Percentiles rank a stretch among this genome's conserved stretches.
Evolutionary conservation across 2,113 vertebrate species (phyloP).

Genomic region (Sphyrna mokarran): DNA sequence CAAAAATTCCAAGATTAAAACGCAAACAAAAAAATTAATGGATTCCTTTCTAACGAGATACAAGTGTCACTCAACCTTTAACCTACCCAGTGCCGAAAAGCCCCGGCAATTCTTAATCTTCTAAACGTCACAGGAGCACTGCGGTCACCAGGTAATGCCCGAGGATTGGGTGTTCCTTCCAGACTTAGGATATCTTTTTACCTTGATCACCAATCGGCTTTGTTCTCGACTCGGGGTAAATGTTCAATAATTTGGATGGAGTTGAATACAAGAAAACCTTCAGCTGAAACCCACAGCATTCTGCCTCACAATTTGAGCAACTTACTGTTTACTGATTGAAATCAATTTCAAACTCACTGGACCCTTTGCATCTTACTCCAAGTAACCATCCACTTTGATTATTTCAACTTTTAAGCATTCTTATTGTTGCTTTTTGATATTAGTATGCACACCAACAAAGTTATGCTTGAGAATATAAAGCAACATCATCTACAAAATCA

Average conservation of each 20-base stretch:
- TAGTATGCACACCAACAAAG: neutral
- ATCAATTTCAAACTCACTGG: neutral
- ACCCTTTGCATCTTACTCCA: neutral
- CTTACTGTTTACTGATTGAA: neutral
- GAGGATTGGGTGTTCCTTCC: neutral
- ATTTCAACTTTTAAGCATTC: neutral
- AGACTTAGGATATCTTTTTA: neutral
- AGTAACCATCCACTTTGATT: neutral
- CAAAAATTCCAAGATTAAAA: neutral
- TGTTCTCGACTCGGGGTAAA: neutral
- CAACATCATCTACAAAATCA: neutral
- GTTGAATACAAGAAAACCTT: neutral
- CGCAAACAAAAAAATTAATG: neutral
- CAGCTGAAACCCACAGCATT: neutral
- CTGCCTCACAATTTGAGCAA: neutral
- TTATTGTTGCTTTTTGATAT: neutral
- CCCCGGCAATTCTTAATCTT: neutral
- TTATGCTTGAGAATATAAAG: neutral
- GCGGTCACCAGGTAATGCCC: no score
- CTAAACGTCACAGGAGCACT: neutral
- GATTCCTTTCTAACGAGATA: neutral
- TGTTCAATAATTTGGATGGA: neutral
- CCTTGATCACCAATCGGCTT: neutral
- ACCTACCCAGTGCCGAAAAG: neutral
- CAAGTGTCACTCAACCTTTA: neutral